Base-by-base conservation (phyloP, 2,888 invertebrate genomes). In the Sicus ferrugineus region DNA sequence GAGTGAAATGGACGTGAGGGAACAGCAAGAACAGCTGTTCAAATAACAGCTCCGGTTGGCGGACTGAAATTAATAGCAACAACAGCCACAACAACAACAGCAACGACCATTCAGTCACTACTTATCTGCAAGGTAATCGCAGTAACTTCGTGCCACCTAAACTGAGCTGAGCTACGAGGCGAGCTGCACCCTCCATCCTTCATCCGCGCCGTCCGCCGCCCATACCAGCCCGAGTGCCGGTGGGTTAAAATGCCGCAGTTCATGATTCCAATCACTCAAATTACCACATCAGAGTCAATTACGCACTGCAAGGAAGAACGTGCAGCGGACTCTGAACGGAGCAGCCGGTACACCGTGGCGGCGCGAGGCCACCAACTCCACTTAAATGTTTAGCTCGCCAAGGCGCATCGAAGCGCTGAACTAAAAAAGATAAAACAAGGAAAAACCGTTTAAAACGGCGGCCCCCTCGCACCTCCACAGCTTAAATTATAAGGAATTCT, bases 231-330 rank as follows among this genome's bases (percentile, higher is more conserved):
- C 31, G 31, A n/a, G n/a, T n/a, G 28, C n/a, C 30, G 31, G 5
- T 23, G 23, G 26, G n/a, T 28, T 61, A 7, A 65, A 58, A 59
- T 46, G 28, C 26, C 46, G 21, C 31, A 48, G 59, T 59, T 48
- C 67, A 56, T 28, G 58, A 46, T 58, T 26, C 46, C 46, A 59
- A 69, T 67, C 69, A 69, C 65, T 69, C 72, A 64, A 67, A 72
- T 72, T 72, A 69, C 69, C 72, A 69, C 72, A 67, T 69, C 72
- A 69, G 61, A 59, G 69, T 67, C 67, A 68, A 69, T 69, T 72
- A 72, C 64, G 67, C 46, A 72, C 58, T 54, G 34, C 46, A 59
- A 50, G 23, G 48, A 65, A 58, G 42, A 34, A 34, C 46, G 23
- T 42, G 30, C 26, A 21, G 48, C 42, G 34, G 42, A 28, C 31